Evolutionary conservation across 2,113 vertebrate genomes (phyloP).

Genomic region (Arenaria interpres): DNA sequence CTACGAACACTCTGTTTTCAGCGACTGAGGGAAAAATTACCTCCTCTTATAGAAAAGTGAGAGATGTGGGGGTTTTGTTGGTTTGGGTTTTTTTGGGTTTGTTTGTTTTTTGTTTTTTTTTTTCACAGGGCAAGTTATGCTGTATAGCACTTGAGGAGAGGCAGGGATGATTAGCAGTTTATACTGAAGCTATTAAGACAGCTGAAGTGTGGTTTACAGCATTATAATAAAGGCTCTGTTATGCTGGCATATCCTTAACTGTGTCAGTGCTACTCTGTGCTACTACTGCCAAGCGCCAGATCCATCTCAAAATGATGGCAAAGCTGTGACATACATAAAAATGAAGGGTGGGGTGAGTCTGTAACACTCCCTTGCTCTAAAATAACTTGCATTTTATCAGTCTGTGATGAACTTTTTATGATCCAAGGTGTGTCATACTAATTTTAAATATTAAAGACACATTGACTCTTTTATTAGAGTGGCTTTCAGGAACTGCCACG

Average conservation of each 20-base stretch:
- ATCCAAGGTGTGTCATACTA: background rate
- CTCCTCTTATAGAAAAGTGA: background rate
- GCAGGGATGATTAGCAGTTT: background rate
- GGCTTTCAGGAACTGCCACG: background rate
- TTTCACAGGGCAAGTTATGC: background rate
- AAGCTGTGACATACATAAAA: background rate
- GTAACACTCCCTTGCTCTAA: background rate
- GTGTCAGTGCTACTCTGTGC: background rate
- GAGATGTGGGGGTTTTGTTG: background rate
- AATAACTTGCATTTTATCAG: background rate
- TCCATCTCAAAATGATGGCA: background rate
- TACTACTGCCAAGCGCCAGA: background rate
- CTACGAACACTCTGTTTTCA: background rate
- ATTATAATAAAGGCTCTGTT: background rate
- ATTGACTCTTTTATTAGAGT: background rate
- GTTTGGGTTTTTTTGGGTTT: no score
- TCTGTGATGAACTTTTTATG: background rate
- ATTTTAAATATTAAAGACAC: background rate
- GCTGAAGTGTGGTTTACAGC: background rate
- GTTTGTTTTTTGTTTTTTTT: no score
- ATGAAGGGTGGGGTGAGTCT: background rate
- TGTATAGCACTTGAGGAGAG: background rate
- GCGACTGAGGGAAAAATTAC: background rate
- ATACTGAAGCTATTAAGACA: background rate
- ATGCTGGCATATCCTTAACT: background rate